Evolutionary conservation across 2,888 invertebrate species (phyloP), one percentile per base, ranked within the genome.

Genomic region (Hirtodrosophila confusa): DNA sequence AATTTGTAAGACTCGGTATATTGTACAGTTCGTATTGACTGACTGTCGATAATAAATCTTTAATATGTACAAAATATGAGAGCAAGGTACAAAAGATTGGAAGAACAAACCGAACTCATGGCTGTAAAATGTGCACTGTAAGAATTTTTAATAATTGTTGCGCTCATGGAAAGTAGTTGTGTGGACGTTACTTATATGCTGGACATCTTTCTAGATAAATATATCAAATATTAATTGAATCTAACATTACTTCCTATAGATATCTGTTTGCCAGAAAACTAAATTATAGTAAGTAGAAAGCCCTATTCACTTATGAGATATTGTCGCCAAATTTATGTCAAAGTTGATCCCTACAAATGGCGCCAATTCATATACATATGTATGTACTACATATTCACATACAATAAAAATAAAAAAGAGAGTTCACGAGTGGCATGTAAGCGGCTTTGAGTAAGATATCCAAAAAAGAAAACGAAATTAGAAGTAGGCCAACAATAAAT

Each of bases 21-120:
- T 66, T 55, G 33, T 58, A 54, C 53, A 70, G 36, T 70, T 70
- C 45, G 33, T 55, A 41, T 44, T 17, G 17, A 17, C 17, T 17
- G 17, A 17, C 39, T 40, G 36, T 51, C 40, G 39, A 54, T 50
- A 45, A 53, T 45, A 65, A 69, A 64, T 54, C 49, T 35, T 40
- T 17, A 44, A 8, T 45, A 64, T 70, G 24, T 69, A 69, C 64
- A 64, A 70, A 64, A 65, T 65, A 50, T 57, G 43, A 54, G 55
- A 44, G 37, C 58, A 60, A 61, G 33, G 40, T 35, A 45, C 58
- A 60, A 40, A 50, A 64, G 56, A 64, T 67, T 76, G 79, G 79
- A 79, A 76, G 83, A 83, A 62, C 69, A 51, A 62, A 58, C 73
- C 61, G 69, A 72, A 48, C 40, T 56, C 44, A 27, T 48, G 36